phyloP scores from a whole-genome alignment of 2,888 invertebrate species.

The Chrysotoxum bicinctum region DNA sequence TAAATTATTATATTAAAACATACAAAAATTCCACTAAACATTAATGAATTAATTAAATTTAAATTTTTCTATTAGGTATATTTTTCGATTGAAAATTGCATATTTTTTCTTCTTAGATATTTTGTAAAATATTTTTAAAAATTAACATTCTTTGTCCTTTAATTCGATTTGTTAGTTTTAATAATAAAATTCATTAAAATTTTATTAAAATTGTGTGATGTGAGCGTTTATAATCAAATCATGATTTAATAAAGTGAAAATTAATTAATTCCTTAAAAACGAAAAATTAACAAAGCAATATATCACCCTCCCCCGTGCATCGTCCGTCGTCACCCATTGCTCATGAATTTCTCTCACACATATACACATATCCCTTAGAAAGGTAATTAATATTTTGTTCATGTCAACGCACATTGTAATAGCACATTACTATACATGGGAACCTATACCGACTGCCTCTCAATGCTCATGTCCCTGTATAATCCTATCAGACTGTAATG shows the following conservation, averaged over 20 bases:
- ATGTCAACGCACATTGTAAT: conserved; percentile 1
- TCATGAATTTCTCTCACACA: background rate
- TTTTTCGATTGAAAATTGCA: background rate
- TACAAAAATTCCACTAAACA: background rate
- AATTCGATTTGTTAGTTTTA: background rate
- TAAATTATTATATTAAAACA: too few species aligned
- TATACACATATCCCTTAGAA: background rate
- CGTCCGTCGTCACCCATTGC: too few species aligned
- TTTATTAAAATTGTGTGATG: background rate
- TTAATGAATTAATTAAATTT: background rate
- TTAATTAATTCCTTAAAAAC: conserved; percentile 11
- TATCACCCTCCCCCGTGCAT: background rate
- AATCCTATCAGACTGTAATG: conserved; percentile 11
- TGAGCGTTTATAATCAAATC: background rate
- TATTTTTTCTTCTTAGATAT: background rate
- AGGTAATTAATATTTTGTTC: conserved; percentile 6
- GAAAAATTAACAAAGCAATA: background rate
- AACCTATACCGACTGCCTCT: background rate
- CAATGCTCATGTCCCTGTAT: background rate
- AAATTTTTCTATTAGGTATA: background rate
- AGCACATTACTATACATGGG: background rate
- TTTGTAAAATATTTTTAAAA: background rate
- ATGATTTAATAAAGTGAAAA: conserved; percentile 2
- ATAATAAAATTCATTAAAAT: conserved; percentile 2
- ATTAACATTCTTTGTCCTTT: background rate